Conservation (phyloP, 2,797 vertebrate genomes). For the Aythya fuligula region DNA sequence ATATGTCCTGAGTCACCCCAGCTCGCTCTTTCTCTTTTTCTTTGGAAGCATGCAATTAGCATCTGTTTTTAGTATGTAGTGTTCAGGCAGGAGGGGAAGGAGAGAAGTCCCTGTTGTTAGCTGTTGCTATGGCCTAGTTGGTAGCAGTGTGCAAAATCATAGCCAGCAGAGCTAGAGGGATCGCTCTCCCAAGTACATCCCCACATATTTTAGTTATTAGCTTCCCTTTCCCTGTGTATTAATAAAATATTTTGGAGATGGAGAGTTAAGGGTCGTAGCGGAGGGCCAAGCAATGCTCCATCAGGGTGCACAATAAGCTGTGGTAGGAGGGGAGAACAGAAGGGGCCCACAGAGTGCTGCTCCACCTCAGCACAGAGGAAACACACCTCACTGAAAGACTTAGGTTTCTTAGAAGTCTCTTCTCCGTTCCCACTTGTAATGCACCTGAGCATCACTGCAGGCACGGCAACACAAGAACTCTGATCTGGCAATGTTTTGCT, state of each 20-base stretch:
- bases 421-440: neutral
- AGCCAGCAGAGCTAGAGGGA: neutral
- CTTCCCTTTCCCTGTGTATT: neutral
- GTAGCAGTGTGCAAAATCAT: neutral
- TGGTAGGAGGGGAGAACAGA: fast-evolving
- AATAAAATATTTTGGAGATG: neutral
- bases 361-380: neutral
- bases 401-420: neutral
- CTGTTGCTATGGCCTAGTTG: neutral
- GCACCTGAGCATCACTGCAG: neutral
- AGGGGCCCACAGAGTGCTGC: neutral
- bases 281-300: neutral
- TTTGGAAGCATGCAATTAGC: conserved; percentile 66
- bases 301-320: fast-evolving
- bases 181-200: neutral
- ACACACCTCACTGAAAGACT: neutral
- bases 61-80: conserved; percentile 63
- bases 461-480: neutral
- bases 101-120: conserved; percentile 47
- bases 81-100: conserved; percentile 9
- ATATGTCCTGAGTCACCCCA: conserved; percentile 37
- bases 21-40: conserved; percentile 48
- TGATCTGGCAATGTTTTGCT: neutral
- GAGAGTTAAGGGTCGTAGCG: neutral
- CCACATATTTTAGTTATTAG: neutral